phyloP scores from a whole-genome alignment of 1,140 invertebrate genomes.

The Euschistus heros region DNA sequence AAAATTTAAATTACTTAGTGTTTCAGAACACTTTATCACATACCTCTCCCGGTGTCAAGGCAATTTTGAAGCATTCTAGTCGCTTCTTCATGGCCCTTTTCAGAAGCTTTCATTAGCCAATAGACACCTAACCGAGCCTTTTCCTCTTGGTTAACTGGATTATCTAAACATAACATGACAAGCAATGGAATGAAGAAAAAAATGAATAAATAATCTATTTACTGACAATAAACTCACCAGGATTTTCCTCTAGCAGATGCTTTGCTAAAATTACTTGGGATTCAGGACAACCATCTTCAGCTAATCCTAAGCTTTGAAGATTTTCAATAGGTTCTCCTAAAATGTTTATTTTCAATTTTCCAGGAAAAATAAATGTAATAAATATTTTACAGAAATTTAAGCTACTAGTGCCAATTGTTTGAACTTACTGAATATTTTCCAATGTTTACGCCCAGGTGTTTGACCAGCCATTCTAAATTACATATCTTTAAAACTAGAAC shows the following conservation, averaged over 20 bases:
- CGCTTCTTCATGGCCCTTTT: conserved; percentile 78
- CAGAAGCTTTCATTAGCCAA: conserved; percentile 80
- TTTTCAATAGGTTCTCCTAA: conserved; percentile 42
- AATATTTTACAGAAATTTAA: conserved; percentile 18
- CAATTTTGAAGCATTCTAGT: conserved; percentile 68
- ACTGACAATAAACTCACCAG: conserved; percentile 40
- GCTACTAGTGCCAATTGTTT: conserved; percentile 4
- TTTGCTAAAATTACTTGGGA: conserved; percentile 69
- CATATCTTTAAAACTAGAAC: no score
- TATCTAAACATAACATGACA: conserved; percentile 34
- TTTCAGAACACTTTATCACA: background rate
- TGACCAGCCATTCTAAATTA: conserved; percentile 23
- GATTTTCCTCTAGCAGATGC: conserved; percentile 55
- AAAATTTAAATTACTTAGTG: conserved; percentile 14
- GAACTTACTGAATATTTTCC: conserved; percentile 46
- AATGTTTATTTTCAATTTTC: conserved; percentile 23
- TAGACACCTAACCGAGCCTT: conserved; percentile 62
- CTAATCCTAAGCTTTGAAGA: conserved; percentile 52
- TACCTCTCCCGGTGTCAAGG: conserved; percentile 55
- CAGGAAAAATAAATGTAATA: background rate
- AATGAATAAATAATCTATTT: no score
- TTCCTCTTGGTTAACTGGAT: conserved; percentile 45
- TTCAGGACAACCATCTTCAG: conserved; percentile 69
- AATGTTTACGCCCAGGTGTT: conserved; percentile 40
- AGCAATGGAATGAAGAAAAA: background rate